phyloP scores from a whole-genome alignment of 2,888 invertebrate genomes.

The Isotomurus palustris region DNA sequence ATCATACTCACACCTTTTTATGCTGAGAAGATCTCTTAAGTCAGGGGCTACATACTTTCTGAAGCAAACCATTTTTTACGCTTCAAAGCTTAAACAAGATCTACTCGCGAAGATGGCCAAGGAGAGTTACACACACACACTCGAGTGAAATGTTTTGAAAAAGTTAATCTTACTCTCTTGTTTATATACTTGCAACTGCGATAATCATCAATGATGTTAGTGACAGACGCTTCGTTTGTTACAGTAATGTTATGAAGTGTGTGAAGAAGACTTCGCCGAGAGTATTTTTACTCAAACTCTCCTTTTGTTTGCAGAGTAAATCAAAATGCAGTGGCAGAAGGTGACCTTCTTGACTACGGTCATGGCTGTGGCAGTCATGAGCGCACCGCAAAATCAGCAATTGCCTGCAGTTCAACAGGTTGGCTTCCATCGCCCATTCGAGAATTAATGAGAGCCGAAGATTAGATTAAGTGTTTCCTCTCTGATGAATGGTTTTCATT shows the following conservation, averaged over 20 bases:
- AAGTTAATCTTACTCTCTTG: too few species aligned
- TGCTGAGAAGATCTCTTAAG: too few species aligned
- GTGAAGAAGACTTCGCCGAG: too few species aligned
- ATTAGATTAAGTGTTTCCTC: not conserved
- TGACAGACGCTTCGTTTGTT: not conserved
- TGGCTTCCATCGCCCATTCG: too few species aligned
- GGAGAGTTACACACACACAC: too few species aligned
- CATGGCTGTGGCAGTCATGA: slow-evolving; percentile 44
- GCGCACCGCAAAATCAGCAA: slow-evolving; percentile 46
- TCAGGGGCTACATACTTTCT: slow-evolving; percentile 26
- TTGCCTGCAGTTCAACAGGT: slow-evolving; percentile 41
- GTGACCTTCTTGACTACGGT: slow-evolving; percentile 43
- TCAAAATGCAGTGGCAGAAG: slow-evolving; percentile 42
- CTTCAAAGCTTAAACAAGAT: slow-evolving; percentile 14
- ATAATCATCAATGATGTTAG: slow-evolving; percentile 6
- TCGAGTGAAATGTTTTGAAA: too few species aligned
- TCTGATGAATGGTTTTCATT: not conserved
- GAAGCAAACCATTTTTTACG: slow-evolving; percentile 31
- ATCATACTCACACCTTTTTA: too few species aligned
- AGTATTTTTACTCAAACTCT: not conserved
- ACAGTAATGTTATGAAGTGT: too few species aligned
- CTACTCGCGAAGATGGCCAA: not conserved
- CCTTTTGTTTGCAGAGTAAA: slow-evolving; percentile 18
- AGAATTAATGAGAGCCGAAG: not conserved
- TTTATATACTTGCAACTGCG: too few species aligned